Conservation (phyloP, 2,888 invertebrate species). For the Hesperia comma region DNA sequence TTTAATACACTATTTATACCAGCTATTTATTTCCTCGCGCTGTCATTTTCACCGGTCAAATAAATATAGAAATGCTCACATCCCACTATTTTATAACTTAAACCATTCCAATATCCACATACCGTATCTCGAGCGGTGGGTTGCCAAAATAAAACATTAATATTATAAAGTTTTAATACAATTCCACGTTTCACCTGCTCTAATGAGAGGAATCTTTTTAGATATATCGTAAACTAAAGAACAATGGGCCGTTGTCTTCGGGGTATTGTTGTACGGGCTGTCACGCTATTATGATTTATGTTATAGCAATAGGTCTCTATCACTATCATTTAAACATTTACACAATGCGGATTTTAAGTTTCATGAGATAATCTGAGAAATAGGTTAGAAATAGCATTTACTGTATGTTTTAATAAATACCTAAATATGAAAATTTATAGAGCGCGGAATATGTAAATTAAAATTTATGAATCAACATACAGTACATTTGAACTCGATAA, state of each 20-base stretch:
- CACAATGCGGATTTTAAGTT: not conserved
- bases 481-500: too few relatives aligned
- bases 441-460: too few relatives aligned
- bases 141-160: constrained; percentile 83
- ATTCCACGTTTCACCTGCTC: constrained; percentile 62
- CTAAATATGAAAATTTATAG: too few relatives aligned
- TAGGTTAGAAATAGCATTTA: too few relatives aligned
- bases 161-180: constrained; percentile 71
- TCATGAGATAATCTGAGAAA: too few relatives aligned
- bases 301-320: not conserved
- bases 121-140: constrained; percentile 60
- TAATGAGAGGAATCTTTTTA: constrained; percentile 44
- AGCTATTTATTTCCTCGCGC: too few relatives aligned
- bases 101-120: constrained; percentile 41
- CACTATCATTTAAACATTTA: not conserved
- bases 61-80: not conserved
- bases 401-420: too few relatives aligned
- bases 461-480: too few relatives aligned
- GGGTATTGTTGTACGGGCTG: constrained; percentile 1
- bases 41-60: too few relatives aligned
- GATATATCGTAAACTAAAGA: constrained; percentile 21
- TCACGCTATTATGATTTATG: constrained; percentile 19
- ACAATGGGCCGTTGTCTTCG: constrained; percentile 7
- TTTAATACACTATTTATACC: too few relatives aligned
- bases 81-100: constrained; percentile 37